These are phyloP conservation scores for Cyrtonyx montezumae DNA, from an alignment of 2,113 vertebrate species.

Conservation along the genomic window DNA sequence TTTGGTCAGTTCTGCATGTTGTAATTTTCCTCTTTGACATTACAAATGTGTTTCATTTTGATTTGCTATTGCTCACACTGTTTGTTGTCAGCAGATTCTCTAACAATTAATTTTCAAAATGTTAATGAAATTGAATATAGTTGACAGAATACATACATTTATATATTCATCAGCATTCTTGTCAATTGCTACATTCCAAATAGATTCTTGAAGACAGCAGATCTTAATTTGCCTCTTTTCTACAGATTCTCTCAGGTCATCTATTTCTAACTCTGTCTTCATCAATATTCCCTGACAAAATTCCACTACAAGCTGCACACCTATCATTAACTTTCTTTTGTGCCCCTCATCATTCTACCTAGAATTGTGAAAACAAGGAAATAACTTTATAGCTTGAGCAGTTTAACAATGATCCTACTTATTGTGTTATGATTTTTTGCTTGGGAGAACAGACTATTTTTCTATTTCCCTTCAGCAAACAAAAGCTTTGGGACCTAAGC, in stretches of 20 bases:
- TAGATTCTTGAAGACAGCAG: neutral
- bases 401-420: neutral
- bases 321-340: neutral
- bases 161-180: neutral
- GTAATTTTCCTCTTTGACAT: neutral
- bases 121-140: neutral
- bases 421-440: neutral
- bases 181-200: neutral
- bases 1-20: neutral
- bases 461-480: neutral
- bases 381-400: neutral
- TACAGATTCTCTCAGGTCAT: neutral
- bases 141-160: neutral
- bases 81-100: neutral
- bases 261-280: neutral
- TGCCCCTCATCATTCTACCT: neutral
- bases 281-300: neutral
- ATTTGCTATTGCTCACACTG: neutral
- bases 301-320: neutral
- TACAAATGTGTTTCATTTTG: neutral
- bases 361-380: neutral
- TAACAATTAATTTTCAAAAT: neutral
- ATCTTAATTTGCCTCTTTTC: neutral
- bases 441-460: neutral
- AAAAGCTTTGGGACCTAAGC: neutral